Evolutionary conservation across 2,113 vertebrate species (phyloP).

Genomic region (Etheostoma spectabile): DNA sequence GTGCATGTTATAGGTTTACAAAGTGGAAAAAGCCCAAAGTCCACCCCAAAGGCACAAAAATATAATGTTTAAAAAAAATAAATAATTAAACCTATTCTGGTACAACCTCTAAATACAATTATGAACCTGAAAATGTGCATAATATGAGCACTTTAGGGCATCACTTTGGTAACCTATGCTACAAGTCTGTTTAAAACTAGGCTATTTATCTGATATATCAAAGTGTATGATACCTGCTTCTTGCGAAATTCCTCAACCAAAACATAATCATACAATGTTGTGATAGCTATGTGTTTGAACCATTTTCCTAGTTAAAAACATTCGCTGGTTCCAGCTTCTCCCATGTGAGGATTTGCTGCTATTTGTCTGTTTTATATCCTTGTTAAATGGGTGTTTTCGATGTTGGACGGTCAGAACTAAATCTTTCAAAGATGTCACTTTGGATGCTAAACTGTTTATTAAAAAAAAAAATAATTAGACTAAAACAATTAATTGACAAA

Average conservation of each 20-base stretch:
- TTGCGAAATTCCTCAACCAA: neutral
- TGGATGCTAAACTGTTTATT: neutral
- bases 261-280: neutral
- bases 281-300: neutral
- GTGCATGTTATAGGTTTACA: too few species aligned
- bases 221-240: slow-evolving; percentile 12
- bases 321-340: neutral
- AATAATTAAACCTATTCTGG: too few species aligned
- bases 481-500: neutral
- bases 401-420: neutral
- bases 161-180: slow-evolving; percentile 24
- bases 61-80: too few species aligned
- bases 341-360: neutral
- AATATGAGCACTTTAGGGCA: too few species aligned
- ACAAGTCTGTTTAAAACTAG: neutral
- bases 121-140: too few species aligned
- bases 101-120: too few species aligned
- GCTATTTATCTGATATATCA: neutral
- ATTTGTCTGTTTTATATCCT: neutral
- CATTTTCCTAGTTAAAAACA: neutral
- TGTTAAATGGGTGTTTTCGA: neutral
- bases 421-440: neutral
- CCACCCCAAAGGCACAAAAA: too few species aligned
- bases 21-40: too few species aligned
- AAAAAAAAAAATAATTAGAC: too few species aligned